phyloP scores from a whole-genome alignment of 2,797 vertebrate genomes.

The Neostethus bicornis region DNA sequence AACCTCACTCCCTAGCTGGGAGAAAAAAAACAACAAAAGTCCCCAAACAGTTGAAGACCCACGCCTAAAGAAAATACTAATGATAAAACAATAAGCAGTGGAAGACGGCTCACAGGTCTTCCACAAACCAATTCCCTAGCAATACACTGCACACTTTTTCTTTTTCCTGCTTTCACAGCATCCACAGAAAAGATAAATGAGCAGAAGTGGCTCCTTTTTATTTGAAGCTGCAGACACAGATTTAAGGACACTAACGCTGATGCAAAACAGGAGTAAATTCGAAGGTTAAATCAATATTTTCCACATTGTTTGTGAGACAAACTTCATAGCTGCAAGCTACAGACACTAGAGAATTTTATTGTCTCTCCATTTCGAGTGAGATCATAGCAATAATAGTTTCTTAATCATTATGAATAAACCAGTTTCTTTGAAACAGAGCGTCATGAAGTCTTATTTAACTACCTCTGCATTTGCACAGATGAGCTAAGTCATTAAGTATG shows the following conservation, averaged over 20 bases:
- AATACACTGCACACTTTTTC: background rate
- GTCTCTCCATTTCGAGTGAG: background rate
- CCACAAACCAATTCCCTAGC: background rate
- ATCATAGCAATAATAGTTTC: background rate
- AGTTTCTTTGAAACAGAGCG: background rate
- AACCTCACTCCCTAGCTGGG: background rate
- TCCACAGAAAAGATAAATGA: background rate
- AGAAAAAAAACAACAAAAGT: background rate
- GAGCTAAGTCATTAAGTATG: conserved; percentile 8
- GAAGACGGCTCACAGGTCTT: background rate
- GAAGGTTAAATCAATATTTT: background rate
- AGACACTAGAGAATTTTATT: background rate
- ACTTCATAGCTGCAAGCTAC: background rate
- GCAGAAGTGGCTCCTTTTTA: background rate
- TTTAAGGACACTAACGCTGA: background rate
- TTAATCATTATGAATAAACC: background rate
- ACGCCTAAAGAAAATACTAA: background rate
- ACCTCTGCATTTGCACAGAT: background rate
- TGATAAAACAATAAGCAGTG: background rate
- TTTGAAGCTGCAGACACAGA: background rate
- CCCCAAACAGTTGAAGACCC: background rate
- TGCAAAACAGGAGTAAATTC: background rate
- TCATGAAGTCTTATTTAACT: background rate
- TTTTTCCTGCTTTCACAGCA: background rate
- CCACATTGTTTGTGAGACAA: background rate